Conservation (phyloP, 2,888 invertebrate genomes). For the Sipha maydis region DNA sequence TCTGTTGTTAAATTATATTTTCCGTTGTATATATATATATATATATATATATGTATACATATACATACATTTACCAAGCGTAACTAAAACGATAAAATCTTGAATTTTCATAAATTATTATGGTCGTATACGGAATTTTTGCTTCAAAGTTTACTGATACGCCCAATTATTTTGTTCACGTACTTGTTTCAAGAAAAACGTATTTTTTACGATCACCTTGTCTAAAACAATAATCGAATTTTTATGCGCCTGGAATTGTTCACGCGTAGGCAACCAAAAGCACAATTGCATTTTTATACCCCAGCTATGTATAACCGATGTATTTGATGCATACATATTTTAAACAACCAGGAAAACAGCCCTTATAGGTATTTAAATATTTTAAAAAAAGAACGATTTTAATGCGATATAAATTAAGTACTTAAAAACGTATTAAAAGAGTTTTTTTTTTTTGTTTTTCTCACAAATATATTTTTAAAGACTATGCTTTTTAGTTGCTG, state of each 20-base stretch:
- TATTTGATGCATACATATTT: background rate
- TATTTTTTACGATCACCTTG: constrained; percentile 23
- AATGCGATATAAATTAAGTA: no score
- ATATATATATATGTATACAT: no score
- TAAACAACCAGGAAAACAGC: background rate
- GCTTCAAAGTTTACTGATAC: constrained; percentile 11
- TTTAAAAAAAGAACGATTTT: background rate
- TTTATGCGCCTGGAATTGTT: background rate
- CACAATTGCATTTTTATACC: background rate
- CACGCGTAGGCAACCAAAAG: constrained; percentile 24
- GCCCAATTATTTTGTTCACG: background rate
- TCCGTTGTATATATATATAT: background rate
- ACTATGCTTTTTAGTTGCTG: background rate
- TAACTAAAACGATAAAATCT: constrained; percentile 49
- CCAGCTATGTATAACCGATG: no score
- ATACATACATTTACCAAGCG: background rate
- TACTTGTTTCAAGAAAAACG: constrained; percentile 18
- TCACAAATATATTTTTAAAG: background rate
- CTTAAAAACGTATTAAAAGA: background rate
- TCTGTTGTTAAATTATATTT: constrained; percentile 9
- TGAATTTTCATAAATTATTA: background rate
- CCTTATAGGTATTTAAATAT: background rate
- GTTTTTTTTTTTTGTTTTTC: constrained; percentile 13
- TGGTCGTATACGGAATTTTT: constrained; percentile 9
- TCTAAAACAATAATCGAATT: constrained; percentile 23